Conservation (phyloP, 2,888 invertebrate genomes). For the Baronia brevicornis region DNA sequence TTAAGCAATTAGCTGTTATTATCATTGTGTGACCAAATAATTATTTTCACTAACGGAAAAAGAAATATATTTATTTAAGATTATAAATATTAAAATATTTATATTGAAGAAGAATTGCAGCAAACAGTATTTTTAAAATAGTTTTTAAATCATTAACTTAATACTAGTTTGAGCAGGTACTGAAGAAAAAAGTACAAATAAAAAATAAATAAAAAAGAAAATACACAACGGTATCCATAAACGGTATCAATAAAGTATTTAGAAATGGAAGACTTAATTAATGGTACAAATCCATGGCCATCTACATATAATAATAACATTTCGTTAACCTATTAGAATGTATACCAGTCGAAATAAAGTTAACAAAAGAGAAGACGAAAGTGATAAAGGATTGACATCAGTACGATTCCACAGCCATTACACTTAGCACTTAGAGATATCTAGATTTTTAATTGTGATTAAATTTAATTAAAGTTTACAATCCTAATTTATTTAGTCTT, state of each 20-base stretch:
- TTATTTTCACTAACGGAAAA: neutral
- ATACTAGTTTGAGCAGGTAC: conserved; percentile 56
- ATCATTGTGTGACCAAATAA: neutral
- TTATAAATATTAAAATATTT: no score
- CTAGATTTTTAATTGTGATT: conserved; percentile 42
- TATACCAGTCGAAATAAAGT: conserved; percentile 38
- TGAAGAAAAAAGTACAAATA: conserved; percentile 44
- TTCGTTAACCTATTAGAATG: conserved; percentile 39
- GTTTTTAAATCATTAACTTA: conserved; percentile 35
- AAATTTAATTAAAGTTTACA: conserved; percentile 35
- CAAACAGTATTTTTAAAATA: conserved; percentile 20
- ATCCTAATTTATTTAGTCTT: conserved; percentile 12
- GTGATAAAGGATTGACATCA: conserved; percentile 61
- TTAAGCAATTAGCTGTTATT: neutral
- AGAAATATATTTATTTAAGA: conserved; percentile 2
- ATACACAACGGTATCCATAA: no score
- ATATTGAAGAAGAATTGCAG: conserved; percentile 6
- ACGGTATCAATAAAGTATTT: conserved; percentile 41
- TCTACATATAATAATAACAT: conserved; percentile 39
- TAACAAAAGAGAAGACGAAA: conserved; percentile 41
- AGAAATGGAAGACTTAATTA: conserved; percentile 70
- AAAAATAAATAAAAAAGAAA: conserved; percentile 37
- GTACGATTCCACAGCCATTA: conserved; percentile 74
- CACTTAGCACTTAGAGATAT: conserved; percentile 63
- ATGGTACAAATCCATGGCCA: conserved; percentile 60